phyloP scores from a whole-genome alignment of 2,113 vertebrate genomes.

The Coregonus clupeaformis region DNA sequence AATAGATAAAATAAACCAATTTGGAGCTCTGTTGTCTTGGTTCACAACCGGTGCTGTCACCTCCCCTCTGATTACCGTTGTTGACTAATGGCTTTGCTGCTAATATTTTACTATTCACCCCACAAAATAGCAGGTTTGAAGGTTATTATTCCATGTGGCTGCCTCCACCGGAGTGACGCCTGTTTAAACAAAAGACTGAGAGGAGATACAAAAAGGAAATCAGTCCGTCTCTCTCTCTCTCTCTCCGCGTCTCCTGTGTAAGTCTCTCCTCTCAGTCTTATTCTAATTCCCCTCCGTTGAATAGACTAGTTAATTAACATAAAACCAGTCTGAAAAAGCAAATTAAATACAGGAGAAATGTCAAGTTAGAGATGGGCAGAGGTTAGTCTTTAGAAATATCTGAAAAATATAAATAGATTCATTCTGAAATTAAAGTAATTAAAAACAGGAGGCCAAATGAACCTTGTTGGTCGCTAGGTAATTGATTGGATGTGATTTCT shows the following conservation, averaged over 20 bases:
- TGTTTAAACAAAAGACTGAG: neutral
- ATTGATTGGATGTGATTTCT: slow-evolving; percentile 43
- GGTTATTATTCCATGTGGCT: neutral
- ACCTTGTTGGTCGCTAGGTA: slow-evolving; percentile 23
- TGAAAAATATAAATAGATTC: slow-evolving; percentile 41
- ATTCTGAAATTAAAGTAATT: slow-evolving; percentile 55
- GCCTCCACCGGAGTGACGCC: neutral
- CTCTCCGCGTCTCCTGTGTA: neutral
- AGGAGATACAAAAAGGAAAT: slow-evolving; percentile 6
- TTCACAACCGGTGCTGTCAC: neutral
- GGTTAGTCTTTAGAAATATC: slow-evolving; percentile 49
- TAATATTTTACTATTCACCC: neutral
- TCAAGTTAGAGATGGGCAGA: slow-evolving; percentile 50
- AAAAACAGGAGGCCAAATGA: slow-evolving; percentile 53
- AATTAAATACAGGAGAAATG: slow-evolving; percentile 34
- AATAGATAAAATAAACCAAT: slow-evolving; percentile 5
- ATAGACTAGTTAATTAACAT: slow-evolving; percentile 55
- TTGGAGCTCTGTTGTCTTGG: neutral
- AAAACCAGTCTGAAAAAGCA: slow-evolving; percentile 16
- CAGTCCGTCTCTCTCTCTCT: neutral
- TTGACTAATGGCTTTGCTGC: neutral
- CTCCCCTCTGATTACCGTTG: neutral
- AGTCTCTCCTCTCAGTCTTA: neutral
- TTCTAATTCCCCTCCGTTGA: slow-evolving; percentile 28
- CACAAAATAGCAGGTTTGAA: neutral